A percentile compares a stretch with the other conserved stretches of the same genome.
Conservation (phyloP, 2,113 vertebrate species). For the Junco hyemalis region DNA sequence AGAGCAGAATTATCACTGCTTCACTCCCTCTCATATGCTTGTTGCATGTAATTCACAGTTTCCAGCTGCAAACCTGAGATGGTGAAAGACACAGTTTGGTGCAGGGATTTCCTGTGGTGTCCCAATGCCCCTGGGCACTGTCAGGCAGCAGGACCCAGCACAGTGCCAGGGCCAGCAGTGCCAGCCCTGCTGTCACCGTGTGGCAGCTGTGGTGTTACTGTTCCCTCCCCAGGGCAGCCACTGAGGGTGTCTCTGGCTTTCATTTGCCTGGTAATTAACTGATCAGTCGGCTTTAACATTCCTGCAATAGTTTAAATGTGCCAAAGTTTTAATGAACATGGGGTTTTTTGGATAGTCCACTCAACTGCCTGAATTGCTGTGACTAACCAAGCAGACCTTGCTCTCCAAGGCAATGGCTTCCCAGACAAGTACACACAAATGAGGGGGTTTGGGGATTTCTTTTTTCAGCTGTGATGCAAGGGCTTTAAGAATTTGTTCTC, state of each 20-base stretch:
- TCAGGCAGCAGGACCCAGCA: neutral
- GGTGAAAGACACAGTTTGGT: neutral
- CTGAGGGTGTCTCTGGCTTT: neutral
- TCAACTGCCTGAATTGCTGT: neutral
- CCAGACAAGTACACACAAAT: neutral
- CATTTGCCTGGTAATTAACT: neutral
- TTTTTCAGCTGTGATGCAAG: neutral
- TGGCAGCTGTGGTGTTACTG: neutral
- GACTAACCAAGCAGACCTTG: neutral
- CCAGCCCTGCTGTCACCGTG: accelerated
- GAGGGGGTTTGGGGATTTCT: neutral
- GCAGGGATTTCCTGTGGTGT: neutral
- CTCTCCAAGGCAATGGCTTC: neutral
- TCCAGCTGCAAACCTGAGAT: neutral
- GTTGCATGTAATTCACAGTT: neutral
- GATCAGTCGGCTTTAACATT: slow-evolving; percentile 13
- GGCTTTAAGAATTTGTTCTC: neutral
- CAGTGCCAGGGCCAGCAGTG: neutral
- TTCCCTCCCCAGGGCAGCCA: neutral
- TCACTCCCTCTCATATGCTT: neutral
- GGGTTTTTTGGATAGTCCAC: neutral
- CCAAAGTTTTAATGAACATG: neutral
- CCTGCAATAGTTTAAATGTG: neutral
- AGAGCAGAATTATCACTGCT: neutral
- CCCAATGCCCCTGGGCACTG: neutral